Percentiles rank a stretch among this genome's conserved stretches.
phyloP scores from a whole-genome alignment of 2,888 invertebrate species.

The Biston betularia region DNA sequence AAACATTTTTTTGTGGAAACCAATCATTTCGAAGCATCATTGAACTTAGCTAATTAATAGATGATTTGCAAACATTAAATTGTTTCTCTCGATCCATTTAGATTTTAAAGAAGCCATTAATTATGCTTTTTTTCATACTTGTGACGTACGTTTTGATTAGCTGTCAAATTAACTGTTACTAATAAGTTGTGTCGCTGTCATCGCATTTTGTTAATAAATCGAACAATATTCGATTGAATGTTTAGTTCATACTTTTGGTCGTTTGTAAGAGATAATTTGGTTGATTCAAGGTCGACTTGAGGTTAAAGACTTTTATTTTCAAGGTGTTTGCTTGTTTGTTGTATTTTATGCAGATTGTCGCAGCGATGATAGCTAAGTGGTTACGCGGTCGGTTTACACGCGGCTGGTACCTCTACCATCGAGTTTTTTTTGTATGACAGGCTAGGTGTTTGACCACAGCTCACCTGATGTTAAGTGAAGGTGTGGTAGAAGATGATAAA shows the following conservation, averaged over 20 bases:
- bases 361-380: too few relatives aligned
- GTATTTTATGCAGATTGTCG: too few relatives aligned
- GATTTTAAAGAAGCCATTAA: background rate
- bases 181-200: background rate
- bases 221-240: background rate
- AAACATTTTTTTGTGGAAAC: background rate
- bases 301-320: slow-evolving; percentile 6
- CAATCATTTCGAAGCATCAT: background rate
- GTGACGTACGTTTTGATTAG: background rate
- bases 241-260: background rate
- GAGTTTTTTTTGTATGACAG: too few relatives aligned
- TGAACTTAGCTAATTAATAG: background rate
- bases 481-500: too few relatives aligned
- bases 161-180: background rate
- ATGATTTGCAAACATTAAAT: slow-evolving; percentile 3
- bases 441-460: too few relatives aligned
- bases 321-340: background rate
- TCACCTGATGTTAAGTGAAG: too few relatives aligned
- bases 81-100: background rate
- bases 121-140: background rate
- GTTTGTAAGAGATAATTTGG: background rate
- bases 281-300: background rate
- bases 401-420: too few relatives aligned
- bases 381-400: too few relatives aligned
- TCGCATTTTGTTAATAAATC: background rate